phyloP scores from a whole-genome alignment of 2,888 invertebrate genomes.

The Sepiola atlantica region DNA sequence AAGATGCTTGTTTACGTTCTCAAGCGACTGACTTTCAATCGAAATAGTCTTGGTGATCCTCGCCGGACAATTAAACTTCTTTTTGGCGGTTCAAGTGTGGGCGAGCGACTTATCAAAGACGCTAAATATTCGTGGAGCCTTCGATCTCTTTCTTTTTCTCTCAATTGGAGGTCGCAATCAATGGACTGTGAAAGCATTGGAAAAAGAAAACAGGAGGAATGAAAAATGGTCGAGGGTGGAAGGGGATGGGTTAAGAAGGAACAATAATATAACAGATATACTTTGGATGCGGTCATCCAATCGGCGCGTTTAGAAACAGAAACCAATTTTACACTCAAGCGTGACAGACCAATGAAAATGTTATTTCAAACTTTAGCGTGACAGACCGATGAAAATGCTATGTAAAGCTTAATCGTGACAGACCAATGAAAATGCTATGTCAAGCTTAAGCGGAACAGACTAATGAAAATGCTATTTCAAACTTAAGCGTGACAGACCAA shows the following conservation, averaged over 20 bases:
- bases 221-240: background rate
- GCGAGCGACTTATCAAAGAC: background rate
- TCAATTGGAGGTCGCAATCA: constrained; percentile 1
- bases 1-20: background rate
- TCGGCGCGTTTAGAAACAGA: background rate
- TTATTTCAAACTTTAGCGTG: too few species aligned
- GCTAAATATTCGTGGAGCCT: background rate
- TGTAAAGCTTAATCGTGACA: background rate
- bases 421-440: too few species aligned
- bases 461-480: too few species aligned
- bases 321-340: too few species aligned
- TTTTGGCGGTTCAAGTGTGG: background rate
- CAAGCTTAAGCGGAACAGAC: too few species aligned
- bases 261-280: background rate
- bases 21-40: background rate
- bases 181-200: background rate
- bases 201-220: background rate
- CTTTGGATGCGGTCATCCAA: background rate
- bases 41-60: background rate
- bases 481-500: too few species aligned
- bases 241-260: background rate
- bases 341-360: too few species aligned
- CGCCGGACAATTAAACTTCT: background rate
- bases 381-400: background rate
- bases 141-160: background rate